These are phyloP conservation scores for Tricholauxania praeusta DNA, from an alignment of 2,888 invertebrate genomes.

Conservation along the genomic window DNA sequence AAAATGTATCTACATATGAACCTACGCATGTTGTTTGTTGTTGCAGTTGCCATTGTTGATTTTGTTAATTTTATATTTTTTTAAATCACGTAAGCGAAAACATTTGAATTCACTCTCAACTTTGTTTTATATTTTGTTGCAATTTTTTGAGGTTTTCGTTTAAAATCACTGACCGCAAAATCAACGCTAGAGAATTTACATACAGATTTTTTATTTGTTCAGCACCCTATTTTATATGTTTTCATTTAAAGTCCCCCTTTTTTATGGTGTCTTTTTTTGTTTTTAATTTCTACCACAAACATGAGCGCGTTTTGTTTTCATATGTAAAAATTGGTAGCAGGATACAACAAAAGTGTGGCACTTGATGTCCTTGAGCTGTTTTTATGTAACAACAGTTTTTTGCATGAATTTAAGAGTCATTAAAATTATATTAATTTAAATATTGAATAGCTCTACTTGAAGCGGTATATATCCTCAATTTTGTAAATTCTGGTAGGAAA, in stretches of 20 bases:
- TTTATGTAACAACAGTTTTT: too few species aligned
- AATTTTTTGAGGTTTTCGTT: neutral
- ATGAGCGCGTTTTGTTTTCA: too few species aligned
- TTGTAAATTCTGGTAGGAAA: too few species aligned
- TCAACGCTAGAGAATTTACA: neutral
- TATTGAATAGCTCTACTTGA: too few species aligned
- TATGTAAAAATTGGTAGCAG: too few species aligned
- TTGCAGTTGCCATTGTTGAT: slow-evolving; percentile 10
- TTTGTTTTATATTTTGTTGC: neutral
- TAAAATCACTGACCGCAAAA: slow-evolving; percentile 17
- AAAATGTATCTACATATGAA: neutral
- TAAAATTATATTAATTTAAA: too few species aligned
- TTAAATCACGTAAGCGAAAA: slow-evolving; percentile 17
- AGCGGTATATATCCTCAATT: too few species aligned
- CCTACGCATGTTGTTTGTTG: slow-evolving; percentile 34
- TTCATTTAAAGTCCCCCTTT: neutral
- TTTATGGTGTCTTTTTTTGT: neutral
- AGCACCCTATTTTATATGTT: neutral
- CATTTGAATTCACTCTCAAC: slow-evolving; percentile 12
- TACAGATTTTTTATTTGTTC: neutral
- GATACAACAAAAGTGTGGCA: too few species aligned
- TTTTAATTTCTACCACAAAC: neutral
- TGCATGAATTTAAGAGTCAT: too few species aligned
- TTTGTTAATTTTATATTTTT: slow-evolving; percentile 22
- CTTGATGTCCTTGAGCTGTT: too few species aligned